Conservation (phyloP, 2,888 invertebrate species). For the Meiosimyza platycephala region DNA sequence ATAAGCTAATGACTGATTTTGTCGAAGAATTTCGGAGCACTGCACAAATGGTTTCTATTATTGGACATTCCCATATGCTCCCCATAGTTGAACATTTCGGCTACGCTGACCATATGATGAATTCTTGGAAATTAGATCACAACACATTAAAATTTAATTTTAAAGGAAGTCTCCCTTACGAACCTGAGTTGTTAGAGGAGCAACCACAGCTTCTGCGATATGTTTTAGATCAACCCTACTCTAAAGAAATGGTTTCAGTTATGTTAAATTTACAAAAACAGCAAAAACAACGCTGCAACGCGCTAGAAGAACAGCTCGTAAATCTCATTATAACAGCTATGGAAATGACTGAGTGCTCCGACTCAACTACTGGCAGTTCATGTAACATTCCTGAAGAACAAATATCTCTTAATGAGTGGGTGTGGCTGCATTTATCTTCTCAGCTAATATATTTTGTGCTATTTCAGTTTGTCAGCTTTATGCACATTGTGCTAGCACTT, state of each 20-base stretch:
- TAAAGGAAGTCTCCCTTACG: constrained; percentile 85
- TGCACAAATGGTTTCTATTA: constrained; percentile 96
- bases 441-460: constrained; percentile 95
- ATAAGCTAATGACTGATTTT: constrained; percentile 86
- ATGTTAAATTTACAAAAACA: constrained; percentile 95
- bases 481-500: constrained; percentile 89
- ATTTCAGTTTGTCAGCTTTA: constrained; percentile 93
- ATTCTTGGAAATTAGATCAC: constrained; percentile 94
- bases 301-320: constrained; percentile 92
- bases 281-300: constrained; percentile 87
- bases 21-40: constrained; percentile 93
- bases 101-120: constrained; percentile 88
- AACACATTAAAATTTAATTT: constrained; percentile 76
- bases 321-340: constrained; percentile 91
- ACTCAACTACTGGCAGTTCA: constrained; percentile 61
- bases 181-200: constrained; percentile 86
- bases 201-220: constrained; percentile 89
- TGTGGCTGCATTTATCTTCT: constrained; percentile 93
- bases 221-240: constrained; percentile 94
- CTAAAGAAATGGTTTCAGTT: constrained; percentile 94
- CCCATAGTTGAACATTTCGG: constrained; percentile 95
- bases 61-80: constrained; percentile 89
- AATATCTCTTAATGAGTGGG: constrained; percentile 73
- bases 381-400: constrained; percentile 69
- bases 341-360: constrained; percentile 85